Evolutionary conservation across 2,888 invertebrate species (phyloP).

Genomic region (Agrochola macilenta): DNA sequence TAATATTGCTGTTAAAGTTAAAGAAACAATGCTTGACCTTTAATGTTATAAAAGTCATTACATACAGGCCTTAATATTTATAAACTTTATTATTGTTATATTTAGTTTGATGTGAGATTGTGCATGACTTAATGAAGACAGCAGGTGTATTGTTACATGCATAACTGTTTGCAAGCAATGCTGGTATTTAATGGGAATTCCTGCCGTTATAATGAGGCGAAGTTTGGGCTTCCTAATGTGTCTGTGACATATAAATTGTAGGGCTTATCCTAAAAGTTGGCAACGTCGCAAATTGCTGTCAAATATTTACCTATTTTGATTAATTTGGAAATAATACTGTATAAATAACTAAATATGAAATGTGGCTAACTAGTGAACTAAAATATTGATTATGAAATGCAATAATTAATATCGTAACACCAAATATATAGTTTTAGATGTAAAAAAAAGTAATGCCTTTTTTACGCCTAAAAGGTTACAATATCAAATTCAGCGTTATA

Average conservation of each 20-base stretch:
- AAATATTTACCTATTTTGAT: too few species aligned
- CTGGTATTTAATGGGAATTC: neutral
- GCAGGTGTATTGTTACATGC: constrained; percentile 13
- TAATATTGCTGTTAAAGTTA: neutral
- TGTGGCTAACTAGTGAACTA: too few species aligned
- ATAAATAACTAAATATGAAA: too few species aligned
- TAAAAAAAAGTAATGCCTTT: too few species aligned
- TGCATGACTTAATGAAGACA: neutral
- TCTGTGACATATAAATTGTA: neutral
- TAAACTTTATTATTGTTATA: constrained; percentile 41
- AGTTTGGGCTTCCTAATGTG: neutral
- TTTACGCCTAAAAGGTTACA: too few species aligned
- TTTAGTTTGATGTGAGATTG: constrained; percentile 13
- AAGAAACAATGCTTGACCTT: constrained; percentile 42
- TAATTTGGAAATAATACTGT: too few species aligned
- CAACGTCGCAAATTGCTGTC: too few species aligned
- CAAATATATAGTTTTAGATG: too few species aligned
- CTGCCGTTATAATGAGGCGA: neutral
- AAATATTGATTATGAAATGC: too few species aligned
- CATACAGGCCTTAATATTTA: constrained; percentile 50
- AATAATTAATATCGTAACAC: too few species aligned
- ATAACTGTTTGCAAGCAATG: neutral
- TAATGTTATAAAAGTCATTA: constrained; percentile 26
- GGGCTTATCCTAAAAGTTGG: too few species aligned
- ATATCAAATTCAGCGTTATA: too few species aligned